phyloP scores from a whole-genome alignment of 2,113 vertebrate species.

The Grammomys surdaster region DNA sequence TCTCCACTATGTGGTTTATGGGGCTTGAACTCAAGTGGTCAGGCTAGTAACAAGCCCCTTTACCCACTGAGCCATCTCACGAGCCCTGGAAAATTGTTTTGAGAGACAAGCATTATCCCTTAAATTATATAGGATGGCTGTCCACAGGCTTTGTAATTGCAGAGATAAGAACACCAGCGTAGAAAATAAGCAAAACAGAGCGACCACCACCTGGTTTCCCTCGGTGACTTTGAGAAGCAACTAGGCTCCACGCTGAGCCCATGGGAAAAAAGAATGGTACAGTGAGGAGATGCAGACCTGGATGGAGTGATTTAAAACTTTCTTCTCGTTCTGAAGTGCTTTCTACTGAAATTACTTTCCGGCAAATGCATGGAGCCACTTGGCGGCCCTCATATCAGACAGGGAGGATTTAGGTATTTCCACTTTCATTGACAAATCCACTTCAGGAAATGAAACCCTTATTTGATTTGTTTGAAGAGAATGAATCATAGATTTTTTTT shows the following conservation, averaged over 20 bases:
- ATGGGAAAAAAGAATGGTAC: not conserved
- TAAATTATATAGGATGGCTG: not conserved
- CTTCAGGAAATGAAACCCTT: constrained; percentile 81
- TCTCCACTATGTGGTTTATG: not conserved
- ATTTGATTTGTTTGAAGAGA: constrained; percentile 82
- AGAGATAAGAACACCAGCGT: not conserved
- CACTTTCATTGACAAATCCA: constrained; percentile 78
- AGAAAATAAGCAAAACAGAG: constrained; percentile 44
- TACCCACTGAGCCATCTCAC: not conserved
- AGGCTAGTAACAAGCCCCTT: not conserved
- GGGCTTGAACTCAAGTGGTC: not conserved
- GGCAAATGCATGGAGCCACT: constrained; percentile 73
- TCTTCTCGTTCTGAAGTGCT: constrained; percentile 70
- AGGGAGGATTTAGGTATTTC: constrained; percentile 81
- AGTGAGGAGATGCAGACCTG: constrained; percentile 41
- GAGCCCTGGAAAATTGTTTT: not conserved
- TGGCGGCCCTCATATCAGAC: constrained; percentile 74
- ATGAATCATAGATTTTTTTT: constrained; percentile 77
- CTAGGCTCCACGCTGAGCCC: not conserved
- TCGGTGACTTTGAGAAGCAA: constrained; percentile 21
- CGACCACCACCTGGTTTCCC: not conserved
- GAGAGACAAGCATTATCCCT: not conserved
- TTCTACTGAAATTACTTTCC: constrained; percentile 79
- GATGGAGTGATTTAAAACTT: constrained; percentile 72
- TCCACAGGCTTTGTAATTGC: not conserved